Conservation (phyloP, 1,140 invertebrate species). For the Leptinotarsa texana region DNA sequence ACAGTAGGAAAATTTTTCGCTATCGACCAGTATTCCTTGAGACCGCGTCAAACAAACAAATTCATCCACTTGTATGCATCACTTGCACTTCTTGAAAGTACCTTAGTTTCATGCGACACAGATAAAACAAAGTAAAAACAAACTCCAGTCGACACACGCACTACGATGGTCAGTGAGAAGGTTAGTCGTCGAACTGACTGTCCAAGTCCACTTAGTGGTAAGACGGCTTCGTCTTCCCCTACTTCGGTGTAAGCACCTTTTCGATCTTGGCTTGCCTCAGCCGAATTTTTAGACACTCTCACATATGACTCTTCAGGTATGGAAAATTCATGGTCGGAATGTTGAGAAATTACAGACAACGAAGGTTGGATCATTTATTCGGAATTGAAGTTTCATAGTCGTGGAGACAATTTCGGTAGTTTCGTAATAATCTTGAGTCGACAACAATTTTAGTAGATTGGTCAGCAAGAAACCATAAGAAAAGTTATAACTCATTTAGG, state of each 20-base stretch:
- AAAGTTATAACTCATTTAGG: too few species aligned
- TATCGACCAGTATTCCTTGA: neutral
- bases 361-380: neutral
- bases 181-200: conserved; percentile 7
- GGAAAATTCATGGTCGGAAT: neutral
- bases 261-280: neutral
- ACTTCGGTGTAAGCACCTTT: neutral
- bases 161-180: conserved; percentile 9
- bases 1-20: neutral
- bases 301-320: neutral
- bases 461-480: too few species aligned
- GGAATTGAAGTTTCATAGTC: neutral
- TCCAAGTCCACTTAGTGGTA: conserved; percentile 5
- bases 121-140: neutral
- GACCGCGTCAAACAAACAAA: neutral
- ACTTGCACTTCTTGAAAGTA: conserved; percentile 18
- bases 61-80: conserved; percentile 17
- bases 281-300: conserved; percentile 5
- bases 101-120: conserved; percentile 15
- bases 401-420: neutral
- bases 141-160: conserved; percentile 12
- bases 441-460: too few species aligned
- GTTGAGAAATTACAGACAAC: neutral
- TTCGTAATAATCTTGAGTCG: neutral
- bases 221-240: neutral